These are phyloP conservation scores for Linnaemya vulpina DNA, from an alignment of 2,888 invertebrate genomes.

Conservation along the genomic window DNA sequence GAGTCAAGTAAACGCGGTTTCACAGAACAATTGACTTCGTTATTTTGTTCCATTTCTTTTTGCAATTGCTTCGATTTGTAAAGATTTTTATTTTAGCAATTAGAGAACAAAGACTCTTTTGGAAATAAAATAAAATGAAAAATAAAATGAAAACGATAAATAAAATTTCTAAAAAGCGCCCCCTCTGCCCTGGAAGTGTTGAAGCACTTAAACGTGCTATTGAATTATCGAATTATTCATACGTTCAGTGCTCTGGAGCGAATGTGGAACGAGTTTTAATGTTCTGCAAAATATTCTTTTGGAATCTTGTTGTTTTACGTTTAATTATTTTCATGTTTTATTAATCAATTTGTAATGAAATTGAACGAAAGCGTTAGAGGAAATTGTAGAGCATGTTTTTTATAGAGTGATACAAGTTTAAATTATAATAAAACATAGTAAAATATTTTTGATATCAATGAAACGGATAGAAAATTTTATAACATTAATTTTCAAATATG, in stretches of 20 bases:
- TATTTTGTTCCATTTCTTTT: conserved; percentile 37
- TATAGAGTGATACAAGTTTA: no score
- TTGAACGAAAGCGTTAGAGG: not conserved
- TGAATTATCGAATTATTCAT: conserved; percentile 48
- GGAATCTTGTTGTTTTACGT: not conserved
- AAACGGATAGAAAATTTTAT: no score
- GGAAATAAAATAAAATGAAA: no score
- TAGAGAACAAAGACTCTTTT: conserved; percentile 55
- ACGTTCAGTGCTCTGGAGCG: not conserved
- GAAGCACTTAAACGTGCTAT: conserved; percentile 39
- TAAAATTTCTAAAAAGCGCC: not conserved
- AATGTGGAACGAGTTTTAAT: not conserved
- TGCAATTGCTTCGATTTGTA: not conserved
- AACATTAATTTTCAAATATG: no score
- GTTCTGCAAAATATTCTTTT: not conserved
- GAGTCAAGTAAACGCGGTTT: conserved; percentile 64
- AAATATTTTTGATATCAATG: no score
- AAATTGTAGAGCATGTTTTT: no score
- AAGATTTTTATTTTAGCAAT: conserved; percentile 61
- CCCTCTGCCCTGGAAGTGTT: not conserved
- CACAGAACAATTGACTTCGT: conserved; percentile 68
- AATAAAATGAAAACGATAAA: conserved; percentile 3
- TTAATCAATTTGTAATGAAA: not conserved
- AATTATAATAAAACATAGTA: no score
- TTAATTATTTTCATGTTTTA: not conserved